Percentiles rank a stretch among this genome's conserved stretches.
phyloP scores from a whole-genome alignment of 2,888 invertebrate species.

The Melanophora roralis region DNA sequence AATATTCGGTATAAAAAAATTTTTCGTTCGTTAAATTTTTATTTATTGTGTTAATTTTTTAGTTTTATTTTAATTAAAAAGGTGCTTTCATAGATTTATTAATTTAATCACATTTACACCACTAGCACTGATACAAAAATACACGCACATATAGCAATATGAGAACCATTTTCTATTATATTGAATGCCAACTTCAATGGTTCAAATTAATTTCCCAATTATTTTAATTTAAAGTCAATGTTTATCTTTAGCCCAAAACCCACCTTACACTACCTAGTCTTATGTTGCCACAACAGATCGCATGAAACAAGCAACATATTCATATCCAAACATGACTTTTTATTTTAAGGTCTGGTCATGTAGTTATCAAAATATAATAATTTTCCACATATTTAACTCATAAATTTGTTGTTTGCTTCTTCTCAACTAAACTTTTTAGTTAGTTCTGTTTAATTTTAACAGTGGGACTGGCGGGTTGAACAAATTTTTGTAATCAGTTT shows the following conservation, averaged over 20 bases:
- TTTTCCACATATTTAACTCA: constrained; percentile 51
- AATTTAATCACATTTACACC: constrained; percentile 42
- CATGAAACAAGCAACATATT: background rate
- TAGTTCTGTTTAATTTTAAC: no score
- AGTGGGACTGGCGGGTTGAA: no score
- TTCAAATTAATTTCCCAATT: constrained; percentile 29
- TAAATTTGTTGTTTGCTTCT: constrained; percentile 10
- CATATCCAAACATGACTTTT: background rate
- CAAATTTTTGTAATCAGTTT: no score
- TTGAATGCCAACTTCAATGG: background rate
- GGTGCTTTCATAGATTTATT: constrained; percentile 43
- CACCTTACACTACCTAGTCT: background rate
- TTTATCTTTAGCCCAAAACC: constrained; percentile 22
- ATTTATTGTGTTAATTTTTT: no score
- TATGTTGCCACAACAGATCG: background rate
- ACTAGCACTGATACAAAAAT: background rate
- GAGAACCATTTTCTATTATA: constrained; percentile 6
- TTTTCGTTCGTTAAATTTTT: no score
- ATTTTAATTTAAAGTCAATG: constrained; percentile 49
- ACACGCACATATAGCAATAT: background rate
- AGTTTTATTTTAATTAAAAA: no score
- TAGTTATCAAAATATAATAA: constrained; percentile 46
- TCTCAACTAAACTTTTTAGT: background rate
- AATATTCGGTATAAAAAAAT: no score
- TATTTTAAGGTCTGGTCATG: constrained; percentile 37